Evolutionary conservation across 2,888 invertebrate genomes (phyloP), one percentile per base, ranked within the genome.

Genomic region (Mamestra brassicae): DNA sequence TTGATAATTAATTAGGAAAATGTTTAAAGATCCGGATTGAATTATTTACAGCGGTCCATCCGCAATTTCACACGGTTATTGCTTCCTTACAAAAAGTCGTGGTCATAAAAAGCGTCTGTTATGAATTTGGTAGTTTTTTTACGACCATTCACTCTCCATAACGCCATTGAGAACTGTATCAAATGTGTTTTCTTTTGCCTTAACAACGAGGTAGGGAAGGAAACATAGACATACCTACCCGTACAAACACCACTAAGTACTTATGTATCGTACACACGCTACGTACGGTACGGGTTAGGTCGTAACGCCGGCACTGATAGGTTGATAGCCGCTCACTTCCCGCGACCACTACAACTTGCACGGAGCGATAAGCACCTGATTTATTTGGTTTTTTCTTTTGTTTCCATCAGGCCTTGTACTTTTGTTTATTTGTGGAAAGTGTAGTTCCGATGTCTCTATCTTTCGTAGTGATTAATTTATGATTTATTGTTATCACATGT

Each of bases 351-450:
- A 68, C 60, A 85, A 70, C 71, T 85, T 80, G 69, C 71, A 70
- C 47, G 69, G 54, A 72, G 62, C 77, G 85, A 85, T 82, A 81
- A 82, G 82, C 66, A 77, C 60, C 78, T 85, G 71, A 82, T 82
- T 82, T 72, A 82, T 82, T 72, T 85, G 64, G 61, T 70, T 82
- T 84, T 81, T 69, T 82, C 63, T 80, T 76, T 84, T 76, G 57
- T 76, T 81, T 69, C 65, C 38, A 62, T 62, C 65, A 71, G 15
- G 45, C n/a, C 26, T 71, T 60, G n/a, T 52, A 60, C 47, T 68
- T 74, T 47, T 71, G 36, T 54, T 11, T 34, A n/a, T 60, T 60
- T 52, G 4, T 55, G 11, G 50, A n/a, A 58, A 17, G 26, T 61
- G n/a, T 52, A 50, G 64, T 42, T 55, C 15, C 11, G 54, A 42